Evolutionary conservation across 2,888 invertebrate species (phyloP), one percentile per base, ranked within the genome.

Genomic region (Lasioglossum morio): DNA sequence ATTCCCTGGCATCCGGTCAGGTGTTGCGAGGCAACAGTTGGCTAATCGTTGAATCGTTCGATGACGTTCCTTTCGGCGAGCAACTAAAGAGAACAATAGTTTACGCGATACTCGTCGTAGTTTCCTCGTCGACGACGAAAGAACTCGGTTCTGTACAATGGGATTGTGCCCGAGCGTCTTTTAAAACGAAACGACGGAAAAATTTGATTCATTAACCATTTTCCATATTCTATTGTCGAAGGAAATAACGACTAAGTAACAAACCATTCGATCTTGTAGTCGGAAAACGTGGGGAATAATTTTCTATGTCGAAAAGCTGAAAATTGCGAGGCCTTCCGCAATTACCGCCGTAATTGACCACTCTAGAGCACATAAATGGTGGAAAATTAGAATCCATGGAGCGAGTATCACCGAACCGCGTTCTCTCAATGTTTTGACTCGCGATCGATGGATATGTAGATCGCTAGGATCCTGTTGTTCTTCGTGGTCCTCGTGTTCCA

Each of bases 1-100:
- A 66, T 66, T 40, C 46, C 40, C 72, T 57, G 82, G 77, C 66
- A 73, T 69, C 72, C 57, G 72, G 57, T 77, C 72, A 73, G 77
- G 57, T 60, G 57, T 84, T 84, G 4, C 70, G 40, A 60, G 79
- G 79, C 85, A 84, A 85, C 79, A 85, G 85, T 85, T 84, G 83
- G 82, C 77, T 79, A 60, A 79, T 72, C 72, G 77, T 57, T 60
- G 34, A 46, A 30, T 72, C 76, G 48, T 72, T 53, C 77, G 69
- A 74, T 74, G 72, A 72, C 63, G 30, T 16, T 73, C 34, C 57
- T 69, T 46, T 72, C n/a, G 60, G n/a, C 46, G 46, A 1, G 43
- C 16, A 72, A 72, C n/a, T 40, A 19, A 43, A 2, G 37, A 30
- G 48, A 75, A 63, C 57, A 74, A 76, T 66, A 63, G 34, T 73